phyloP scores from a whole-genome alignment of 2,888 invertebrate genomes.

The Phortica magna region DNA sequence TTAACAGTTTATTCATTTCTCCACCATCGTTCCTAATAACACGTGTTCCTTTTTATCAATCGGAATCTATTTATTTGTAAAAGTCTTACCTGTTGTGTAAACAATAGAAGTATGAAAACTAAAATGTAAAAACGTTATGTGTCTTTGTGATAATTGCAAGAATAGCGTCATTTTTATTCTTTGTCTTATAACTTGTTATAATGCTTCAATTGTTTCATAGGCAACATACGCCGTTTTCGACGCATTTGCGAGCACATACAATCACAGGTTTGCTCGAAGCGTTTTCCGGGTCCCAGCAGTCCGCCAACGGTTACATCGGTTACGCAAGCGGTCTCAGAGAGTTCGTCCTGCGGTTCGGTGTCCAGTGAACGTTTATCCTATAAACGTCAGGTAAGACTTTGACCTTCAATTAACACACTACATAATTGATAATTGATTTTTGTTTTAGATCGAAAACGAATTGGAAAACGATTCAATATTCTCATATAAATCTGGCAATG shows the following conservation, averaged over 20 bases:
- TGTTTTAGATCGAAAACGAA: constrained; percentile 76
- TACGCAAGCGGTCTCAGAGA: constrained; percentile 78
- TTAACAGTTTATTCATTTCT: too few species aligned
- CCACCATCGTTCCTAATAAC: too few species aligned
- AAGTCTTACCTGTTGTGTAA: too few species aligned
- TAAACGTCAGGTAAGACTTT: constrained; percentile 74
- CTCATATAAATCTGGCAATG: constrained; percentile 77
- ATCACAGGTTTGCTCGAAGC: constrained; percentile 84
- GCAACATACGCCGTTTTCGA: constrained; percentile 95
- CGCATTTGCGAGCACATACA: constrained; percentile 98
- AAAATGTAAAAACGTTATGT: too few species aligned
- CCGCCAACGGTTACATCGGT: constrained; percentile 77
- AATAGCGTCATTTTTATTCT: too few species aligned
- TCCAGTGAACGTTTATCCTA: constrained; percentile 78
- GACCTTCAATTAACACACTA: constrained; percentile 36
- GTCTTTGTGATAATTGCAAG: too few species aligned
- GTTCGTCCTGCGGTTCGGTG: constrained; percentile 78
- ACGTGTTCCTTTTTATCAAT: too few species aligned
- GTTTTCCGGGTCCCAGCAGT: constrained; percentile 78
- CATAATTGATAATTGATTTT: background rate
- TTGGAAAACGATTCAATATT: constrained; percentile 77
- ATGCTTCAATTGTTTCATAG: constrained; percentile 78
- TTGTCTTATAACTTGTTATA: background rate
- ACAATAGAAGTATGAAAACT: too few species aligned
- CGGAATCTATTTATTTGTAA: too few species aligned